Evolutionary conservation across 2,888 invertebrate species (phyloP).

Genomic region (Hymenopus coronatus): DNA sequence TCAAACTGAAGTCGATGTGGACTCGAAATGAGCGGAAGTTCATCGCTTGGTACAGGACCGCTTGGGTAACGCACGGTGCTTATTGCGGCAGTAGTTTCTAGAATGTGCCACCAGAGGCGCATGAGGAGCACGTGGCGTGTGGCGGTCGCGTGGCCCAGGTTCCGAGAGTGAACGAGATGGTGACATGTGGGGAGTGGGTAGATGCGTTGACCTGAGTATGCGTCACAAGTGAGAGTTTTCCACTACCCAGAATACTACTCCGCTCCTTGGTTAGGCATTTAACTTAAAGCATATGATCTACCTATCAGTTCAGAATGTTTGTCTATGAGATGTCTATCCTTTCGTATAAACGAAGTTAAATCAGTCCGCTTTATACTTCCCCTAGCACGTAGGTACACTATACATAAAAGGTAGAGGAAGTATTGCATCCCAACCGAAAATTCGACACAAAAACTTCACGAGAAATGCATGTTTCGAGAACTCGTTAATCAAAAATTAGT

Average conservation of each 20-base stretch:
- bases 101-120: constrained; percentile 24
- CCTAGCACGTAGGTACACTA: too few species aligned
- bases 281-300: too few species aligned
- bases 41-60: neutral
- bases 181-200: neutral
- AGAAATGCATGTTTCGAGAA: too few species aligned
- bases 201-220: constrained; percentile 20
- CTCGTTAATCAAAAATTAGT: too few species aligned
- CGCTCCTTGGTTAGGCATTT: too few species aligned
- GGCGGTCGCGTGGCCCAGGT: constrained; percentile 32
- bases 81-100: constrained; percentile 11
- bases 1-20: neutral
- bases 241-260: neutral
- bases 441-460: too few species aligned
- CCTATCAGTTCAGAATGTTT: too few species aligned
- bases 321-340: too few species aligned
- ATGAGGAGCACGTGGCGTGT: constrained; percentile 31
- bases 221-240: neutral
- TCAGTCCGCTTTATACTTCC: too few species aligned
- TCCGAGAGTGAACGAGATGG: neutral
- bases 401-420: too few species aligned
- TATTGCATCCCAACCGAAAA: too few species aligned
- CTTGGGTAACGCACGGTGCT: constrained; percentile 4
- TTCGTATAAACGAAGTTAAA: too few species aligned
- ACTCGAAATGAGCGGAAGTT: neutral